A percentile compares a stretch with the other conserved stretches of the same genome.
Conservation (phyloP, 2,797 vertebrate species). For the Hephaestus fuliginosus region DNA sequence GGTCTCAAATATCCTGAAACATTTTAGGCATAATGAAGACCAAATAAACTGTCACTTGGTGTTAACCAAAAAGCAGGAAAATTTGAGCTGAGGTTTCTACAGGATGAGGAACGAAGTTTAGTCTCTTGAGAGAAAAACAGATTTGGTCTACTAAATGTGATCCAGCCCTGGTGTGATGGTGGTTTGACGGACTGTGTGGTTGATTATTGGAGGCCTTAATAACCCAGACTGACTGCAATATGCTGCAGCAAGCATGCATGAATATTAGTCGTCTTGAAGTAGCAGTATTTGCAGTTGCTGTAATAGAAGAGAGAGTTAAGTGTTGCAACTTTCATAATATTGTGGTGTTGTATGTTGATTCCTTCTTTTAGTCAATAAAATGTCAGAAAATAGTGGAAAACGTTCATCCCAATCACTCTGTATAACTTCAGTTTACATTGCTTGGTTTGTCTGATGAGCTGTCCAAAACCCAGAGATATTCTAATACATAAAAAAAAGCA, state of each 20-base stretch:
- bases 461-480: not conserved
- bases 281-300: conserved; percentile 3
- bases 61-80: conserved; percentile 1
- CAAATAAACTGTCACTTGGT: conserved; percentile 36
- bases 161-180: not conserved
- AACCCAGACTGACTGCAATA: not conserved
- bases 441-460: not conserved
- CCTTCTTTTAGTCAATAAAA: not conserved
- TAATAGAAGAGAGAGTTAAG: not conserved
- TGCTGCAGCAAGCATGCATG: not conserved
- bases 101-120: not conserved
- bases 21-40: conserved; percentile 25
- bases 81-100: conserved; percentile 14
- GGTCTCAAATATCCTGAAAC: conserved; percentile 14
- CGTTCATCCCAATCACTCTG: not conserved
- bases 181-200: not conserved
- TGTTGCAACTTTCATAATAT: not conserved
- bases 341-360: not conserved
- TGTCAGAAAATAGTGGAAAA: not conserved
- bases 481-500: not conserved
- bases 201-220: not conserved
- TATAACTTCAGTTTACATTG: not conserved
- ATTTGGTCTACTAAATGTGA: not conserved
- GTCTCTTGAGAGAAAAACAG: not conserved
- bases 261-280: not conserved